phyloP scores from a whole-genome alignment of 2,113 vertebrate genomes.

The Solenodon paradoxus region DNA sequence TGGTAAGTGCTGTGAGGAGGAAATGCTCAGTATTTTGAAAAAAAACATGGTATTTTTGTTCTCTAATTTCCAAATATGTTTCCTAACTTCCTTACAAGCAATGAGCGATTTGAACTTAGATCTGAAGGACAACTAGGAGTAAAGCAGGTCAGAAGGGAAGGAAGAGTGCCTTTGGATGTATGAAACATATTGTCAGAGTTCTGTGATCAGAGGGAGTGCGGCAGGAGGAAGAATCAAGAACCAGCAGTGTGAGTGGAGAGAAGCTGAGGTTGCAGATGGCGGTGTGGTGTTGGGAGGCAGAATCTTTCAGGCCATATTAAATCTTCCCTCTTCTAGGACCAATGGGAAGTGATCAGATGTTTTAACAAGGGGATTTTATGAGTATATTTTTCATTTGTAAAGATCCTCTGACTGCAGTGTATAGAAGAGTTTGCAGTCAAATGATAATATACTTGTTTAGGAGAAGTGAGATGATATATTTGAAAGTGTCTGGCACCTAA shows the following conservation, averaged over 20 bases:
- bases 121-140: background rate
- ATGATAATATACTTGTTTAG: background rate
- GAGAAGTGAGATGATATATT: background rate
- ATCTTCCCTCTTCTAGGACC: background rate
- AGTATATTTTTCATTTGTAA: background rate
- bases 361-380: background rate
- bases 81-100: background rate
- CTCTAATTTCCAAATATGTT: too few relatives aligned
- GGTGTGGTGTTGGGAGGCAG: too few relatives aligned
- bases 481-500: background rate
- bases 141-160: background rate
- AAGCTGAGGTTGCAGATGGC: background rate
- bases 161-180: background rate
- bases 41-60: background rate
- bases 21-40: background rate
- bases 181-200: background rate
- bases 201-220: background rate
- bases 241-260: fast-evolving
- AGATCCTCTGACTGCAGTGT: background rate
- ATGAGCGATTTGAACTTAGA: background rate
- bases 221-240: background rate
- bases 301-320: background rate
- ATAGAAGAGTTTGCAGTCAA: background rate
- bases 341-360: background rate
- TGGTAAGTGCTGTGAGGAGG: background rate